A percentile compares a stretch with the other conserved stretches of the same genome.
Evolutionary conservation across 2,797 vertebrate species (phyloP).

Genomic region (Hafferia zeledoni): DNA sequence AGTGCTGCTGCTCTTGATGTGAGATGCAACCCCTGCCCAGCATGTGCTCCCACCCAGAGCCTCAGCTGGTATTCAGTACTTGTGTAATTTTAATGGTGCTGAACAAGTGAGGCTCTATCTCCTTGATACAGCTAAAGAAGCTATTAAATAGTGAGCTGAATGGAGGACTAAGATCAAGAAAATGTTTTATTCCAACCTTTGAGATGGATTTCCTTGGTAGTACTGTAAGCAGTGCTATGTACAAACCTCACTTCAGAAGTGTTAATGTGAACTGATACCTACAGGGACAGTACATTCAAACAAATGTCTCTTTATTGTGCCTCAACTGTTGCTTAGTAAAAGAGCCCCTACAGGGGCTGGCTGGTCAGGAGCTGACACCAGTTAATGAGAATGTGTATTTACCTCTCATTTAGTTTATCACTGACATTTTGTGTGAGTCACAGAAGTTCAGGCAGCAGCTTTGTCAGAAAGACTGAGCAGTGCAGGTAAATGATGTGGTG

Average conservation of each 20-base stretch:
- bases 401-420: background rate
- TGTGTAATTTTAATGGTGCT: background rate
- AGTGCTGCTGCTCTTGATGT: background rate
- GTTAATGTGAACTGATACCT: background rate
- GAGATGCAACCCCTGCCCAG: background rate
- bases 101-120: background rate
- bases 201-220: background rate
- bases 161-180: background rate
- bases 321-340: background rate
- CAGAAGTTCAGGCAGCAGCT: background rate
- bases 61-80: background rate
- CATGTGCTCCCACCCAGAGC: background rate
- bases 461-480: background rate
- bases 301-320: background rate
- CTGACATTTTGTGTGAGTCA: too few species aligned
- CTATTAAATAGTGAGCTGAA: background rate
- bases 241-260: background rate
- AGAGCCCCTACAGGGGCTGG: background rate
- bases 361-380: background rate
- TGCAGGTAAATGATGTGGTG: background rate
- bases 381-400: rapidly evolving
- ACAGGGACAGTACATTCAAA: background rate
- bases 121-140: background rate
- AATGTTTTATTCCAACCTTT: background rate
- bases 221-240: background rate